Percentiles rank a stretch among this genome's conserved stretches.
phyloP scores from a whole-genome alignment of 2,888 invertebrate genomes.

The Megamerina dolium region DNA sequence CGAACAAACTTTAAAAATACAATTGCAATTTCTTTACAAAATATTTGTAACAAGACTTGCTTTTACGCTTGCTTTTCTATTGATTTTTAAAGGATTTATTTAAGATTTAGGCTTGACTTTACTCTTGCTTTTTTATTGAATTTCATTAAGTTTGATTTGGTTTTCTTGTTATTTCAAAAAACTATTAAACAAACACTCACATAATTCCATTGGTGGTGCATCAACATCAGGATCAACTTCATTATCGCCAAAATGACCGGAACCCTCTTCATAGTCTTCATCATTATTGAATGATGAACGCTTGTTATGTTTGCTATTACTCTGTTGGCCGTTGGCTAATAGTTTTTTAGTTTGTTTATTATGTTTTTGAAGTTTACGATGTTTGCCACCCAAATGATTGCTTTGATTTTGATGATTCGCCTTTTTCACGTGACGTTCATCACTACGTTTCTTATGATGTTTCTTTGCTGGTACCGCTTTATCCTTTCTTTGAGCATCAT shows the following conservation, averaged over 20 bases:
- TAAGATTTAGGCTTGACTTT: too few relatives aligned
- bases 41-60: too few relatives aligned
- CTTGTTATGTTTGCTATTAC: slow-evolving; percentile 20
- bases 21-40: too few relatives aligned
- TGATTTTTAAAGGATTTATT: too few relatives aligned
- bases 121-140: too few relatives aligned
- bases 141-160: too few relatives aligned
- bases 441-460: slow-evolving; percentile 6
- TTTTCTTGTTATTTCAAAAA: too few relatives aligned
- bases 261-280: slow-evolving; percentile 28
- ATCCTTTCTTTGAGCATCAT: slow-evolving; percentile 11
- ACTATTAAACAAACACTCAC: too few relatives aligned
- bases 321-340: too few relatives aligned
- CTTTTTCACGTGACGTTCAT: background rate
- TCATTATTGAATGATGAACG: slow-evolving; percentile 24
- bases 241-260: slow-evolving; percentile 21
- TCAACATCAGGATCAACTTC: slow-evolving; percentile 21
- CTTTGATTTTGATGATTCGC: background rate
- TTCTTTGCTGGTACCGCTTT: slow-evolving; percentile 9
- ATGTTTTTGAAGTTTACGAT: background rate
- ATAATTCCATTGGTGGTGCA: slow-evolving; percentile 10
- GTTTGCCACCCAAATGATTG: background rate
- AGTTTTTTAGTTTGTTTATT: slow-evolving; percentile 13
- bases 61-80: too few relatives aligned
- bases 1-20: too few relatives aligned